Base-by-base conservation (phyloP, 2,797 vertebrate species). In the Ctenosaura bakeri region DNA sequence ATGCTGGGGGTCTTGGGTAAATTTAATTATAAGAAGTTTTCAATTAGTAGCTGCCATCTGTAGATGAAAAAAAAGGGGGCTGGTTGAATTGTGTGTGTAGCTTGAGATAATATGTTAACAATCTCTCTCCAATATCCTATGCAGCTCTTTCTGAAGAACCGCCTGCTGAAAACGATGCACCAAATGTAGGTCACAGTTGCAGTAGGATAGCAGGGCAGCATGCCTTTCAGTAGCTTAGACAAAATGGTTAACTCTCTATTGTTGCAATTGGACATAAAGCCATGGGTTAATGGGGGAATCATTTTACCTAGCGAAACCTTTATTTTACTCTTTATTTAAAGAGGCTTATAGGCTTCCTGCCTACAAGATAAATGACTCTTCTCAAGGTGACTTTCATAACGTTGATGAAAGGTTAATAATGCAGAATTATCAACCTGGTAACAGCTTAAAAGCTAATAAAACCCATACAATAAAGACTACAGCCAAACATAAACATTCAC, bases 11-110 rank as follows among this genome's bases (percentile, higher is more conserved):
- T 89, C 64, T 78, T 79, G 78, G 86, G 54, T 88, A 86, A 91
- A 90, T 82, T 76, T 88, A 91, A 86, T 90, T 91, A 79, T 83
- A 83, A 12, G n/a, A n/a, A 1, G 0, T 56, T 94, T 93, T 94
- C 50, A 50, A 0, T 91, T 86, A 87, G 46, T 86, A 87, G 13
- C 59, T 59, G 4, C 86, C 79, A 69, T 74, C 85, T 90, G 38
- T 83, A 22, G 46, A 46, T 22, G 87, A 73, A 35, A 78, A 69
- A 14, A 20, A 54, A 35, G 42, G 5, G 18, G n/a, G 18, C 26
- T 3, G 9, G 0, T 0, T 59, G 77, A 91, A 88, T 54, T n/a
- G 54, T 46, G 0, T 46, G 0, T 13, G 56, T 89, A 73, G 66
- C 81, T 88, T 85, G 77, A 91, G 77, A 26, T 66, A 26, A 89